These are phyloP conservation scores for Grammomys surdaster DNA, from an alignment of 2,113 vertebrate genomes.

Conservation along the genomic window DNA sequence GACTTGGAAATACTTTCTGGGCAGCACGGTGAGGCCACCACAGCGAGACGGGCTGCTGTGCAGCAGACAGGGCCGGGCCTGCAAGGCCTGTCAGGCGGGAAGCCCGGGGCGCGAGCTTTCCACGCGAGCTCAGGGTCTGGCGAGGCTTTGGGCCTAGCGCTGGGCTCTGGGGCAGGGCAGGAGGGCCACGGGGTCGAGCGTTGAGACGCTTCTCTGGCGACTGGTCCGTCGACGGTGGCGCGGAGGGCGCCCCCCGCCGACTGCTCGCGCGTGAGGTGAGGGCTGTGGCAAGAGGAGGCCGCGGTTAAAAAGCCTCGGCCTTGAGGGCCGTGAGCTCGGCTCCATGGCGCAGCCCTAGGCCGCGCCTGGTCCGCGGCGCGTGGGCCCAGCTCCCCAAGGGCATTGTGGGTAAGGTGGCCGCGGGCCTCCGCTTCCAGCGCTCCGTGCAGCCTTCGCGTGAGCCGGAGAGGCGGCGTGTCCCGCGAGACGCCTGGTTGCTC, in stretches of 20 bases:
- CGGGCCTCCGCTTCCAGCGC: neutral
- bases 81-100: neutral
- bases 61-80: rapidly evolving
- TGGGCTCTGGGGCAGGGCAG: neutral
- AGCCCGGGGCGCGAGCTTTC: rapidly evolving
- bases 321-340: neutral
- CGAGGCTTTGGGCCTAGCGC: neutral
- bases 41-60: neutral
- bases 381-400: neutral
- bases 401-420: neutral
- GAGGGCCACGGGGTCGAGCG: rapidly evolving
- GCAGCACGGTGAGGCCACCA: rapidly evolving
- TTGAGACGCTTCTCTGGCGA: neutral
- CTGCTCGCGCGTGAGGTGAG: neutral
- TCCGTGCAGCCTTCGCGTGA: no score
- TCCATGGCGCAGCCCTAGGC: neutral
- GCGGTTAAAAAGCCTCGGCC: neutral
- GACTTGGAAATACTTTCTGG: neutral
- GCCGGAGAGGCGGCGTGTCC: neutral
- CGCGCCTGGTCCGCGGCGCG: no score
- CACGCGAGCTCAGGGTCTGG: neutral
- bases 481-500: neutral
- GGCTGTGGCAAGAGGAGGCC: neutral
- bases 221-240: neutral
- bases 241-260: neutral